These are phyloP conservation scores for Labeo catla DNA, from an alignment of 2,113 vertebrate species.

Conservation along the genomic window DNA sequence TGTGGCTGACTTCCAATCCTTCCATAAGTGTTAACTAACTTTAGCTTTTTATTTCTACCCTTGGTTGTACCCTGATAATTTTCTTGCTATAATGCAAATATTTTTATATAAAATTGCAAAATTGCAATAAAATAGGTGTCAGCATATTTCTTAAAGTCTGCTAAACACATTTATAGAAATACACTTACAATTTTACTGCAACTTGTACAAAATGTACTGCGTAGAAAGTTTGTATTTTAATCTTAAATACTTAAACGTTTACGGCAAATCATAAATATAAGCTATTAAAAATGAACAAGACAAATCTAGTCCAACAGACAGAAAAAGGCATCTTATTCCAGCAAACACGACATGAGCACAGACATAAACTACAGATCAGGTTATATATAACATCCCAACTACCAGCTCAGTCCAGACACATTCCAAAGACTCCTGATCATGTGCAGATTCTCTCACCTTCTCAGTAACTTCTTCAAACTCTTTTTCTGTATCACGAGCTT, in stretches of 20 bases:
- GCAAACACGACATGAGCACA: conserved; percentile 1
- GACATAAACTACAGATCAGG: conserved; percentile 20
- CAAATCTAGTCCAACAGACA: conserved; percentile 8
- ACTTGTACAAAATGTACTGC: neutral
- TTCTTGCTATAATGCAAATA: neutral
- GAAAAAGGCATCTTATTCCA: conserved; percentile 5
- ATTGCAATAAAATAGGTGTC: neutral
- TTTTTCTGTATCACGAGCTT: conserved; percentile 81
- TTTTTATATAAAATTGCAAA: neutral
- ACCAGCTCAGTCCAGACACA: neutral
- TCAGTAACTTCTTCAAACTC: conserved; percentile 83
- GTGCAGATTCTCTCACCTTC: conserved; percentile 74
- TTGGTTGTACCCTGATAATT: neutral
- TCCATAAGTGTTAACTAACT: neutral
- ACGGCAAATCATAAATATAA: neutral
- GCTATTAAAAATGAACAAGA: neutral
- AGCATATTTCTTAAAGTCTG: neutral
- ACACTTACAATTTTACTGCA: neutral
- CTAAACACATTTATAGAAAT: neutral
- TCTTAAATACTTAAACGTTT: neutral
- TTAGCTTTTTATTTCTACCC: neutral
- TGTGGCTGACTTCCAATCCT: neutral
- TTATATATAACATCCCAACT: conserved; percentile 36
- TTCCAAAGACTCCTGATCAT: conserved; percentile 9
- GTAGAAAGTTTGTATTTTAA: neutral